These are phyloP conservation scores for Cataglyphis livida DNA, from an alignment of 2,888 invertebrate species.

Conservation along the genomic window DNA sequence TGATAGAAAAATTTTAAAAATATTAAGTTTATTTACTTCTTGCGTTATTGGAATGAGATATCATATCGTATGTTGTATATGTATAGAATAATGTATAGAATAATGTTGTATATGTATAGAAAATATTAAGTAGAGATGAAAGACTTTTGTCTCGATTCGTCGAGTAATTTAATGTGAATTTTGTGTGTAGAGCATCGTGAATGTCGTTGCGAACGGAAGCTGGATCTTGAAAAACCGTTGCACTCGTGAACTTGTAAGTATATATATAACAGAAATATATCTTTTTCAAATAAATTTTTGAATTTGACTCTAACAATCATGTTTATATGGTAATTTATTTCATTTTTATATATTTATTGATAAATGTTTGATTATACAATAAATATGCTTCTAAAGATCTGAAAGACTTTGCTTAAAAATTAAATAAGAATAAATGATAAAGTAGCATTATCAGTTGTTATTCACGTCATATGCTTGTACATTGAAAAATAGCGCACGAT, in stretches of 20 bases:
- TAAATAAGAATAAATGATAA: slow-evolving; percentile 13
- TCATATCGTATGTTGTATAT: too few species aligned
- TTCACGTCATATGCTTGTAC: background rate
- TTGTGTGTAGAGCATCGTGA: too few species aligned
- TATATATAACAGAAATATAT: background rate
- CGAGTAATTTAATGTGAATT: background rate
- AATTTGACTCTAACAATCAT: background rate
- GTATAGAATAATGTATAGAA: background rate
- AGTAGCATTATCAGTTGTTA: background rate
- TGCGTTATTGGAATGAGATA: too few species aligned
- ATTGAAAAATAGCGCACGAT: background rate
- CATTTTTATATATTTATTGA: background rate
- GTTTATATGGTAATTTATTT: background rate
- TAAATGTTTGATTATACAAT: background rate
- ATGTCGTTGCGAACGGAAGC: too few species aligned
- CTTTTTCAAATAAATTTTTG: background rate
- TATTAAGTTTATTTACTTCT: background rate
- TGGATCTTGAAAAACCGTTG: background rate
- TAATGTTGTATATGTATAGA: background rate
- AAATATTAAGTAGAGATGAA: background rate
- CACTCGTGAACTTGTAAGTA: background rate
- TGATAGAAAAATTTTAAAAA: background rate
- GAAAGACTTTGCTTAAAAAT: background rate
- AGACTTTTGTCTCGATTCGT: background rate
- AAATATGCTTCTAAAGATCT: background rate